Conservation (phyloP, 2,113 vertebrate genomes). For the Gobio gobio region DNA sequence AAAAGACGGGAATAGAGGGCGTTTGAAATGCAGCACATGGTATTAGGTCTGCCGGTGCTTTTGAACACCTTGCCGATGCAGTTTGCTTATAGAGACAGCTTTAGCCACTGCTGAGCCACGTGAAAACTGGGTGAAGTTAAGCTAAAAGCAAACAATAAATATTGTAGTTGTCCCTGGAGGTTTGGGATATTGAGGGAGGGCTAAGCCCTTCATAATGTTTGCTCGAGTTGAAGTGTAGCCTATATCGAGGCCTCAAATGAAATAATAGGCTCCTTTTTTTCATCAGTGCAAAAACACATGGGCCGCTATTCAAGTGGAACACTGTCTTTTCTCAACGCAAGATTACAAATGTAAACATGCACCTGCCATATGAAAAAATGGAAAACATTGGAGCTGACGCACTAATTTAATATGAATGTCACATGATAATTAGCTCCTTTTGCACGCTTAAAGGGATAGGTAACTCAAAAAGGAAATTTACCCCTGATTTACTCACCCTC, state of each 20-base stretch:
- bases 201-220: conserved; percentile 4
- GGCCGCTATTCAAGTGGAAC: background rate
- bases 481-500: no score
- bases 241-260: background rate
- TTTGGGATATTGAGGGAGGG: background rate
- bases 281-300: background rate
- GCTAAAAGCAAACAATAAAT: conserved; percentile 48
- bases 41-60: conserved; percentile 4
- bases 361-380: background rate
- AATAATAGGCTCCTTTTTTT: background rate
- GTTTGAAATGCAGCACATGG: conserved; percentile 32
- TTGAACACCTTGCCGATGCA: background rate
- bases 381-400: background rate
- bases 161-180: conserved; percentile 34
- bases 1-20: conserved; percentile 10
- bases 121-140: conserved; percentile 22
- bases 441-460: no score
- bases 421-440: background rate
- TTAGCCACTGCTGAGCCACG: conserved; percentile 21
- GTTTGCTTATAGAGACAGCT: conserved; percentile 1
- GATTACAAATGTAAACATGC: background rate
- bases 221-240: background rate
- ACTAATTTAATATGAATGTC: background rate
- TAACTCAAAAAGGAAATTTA: no score
- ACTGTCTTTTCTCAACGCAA: background rate